Percentiles rank a stretch among this genome's conserved stretches.
Evolutionary conservation across 2,888 invertebrate genomes (phyloP).

Genomic region (Blomia tropicalis): DNA sequence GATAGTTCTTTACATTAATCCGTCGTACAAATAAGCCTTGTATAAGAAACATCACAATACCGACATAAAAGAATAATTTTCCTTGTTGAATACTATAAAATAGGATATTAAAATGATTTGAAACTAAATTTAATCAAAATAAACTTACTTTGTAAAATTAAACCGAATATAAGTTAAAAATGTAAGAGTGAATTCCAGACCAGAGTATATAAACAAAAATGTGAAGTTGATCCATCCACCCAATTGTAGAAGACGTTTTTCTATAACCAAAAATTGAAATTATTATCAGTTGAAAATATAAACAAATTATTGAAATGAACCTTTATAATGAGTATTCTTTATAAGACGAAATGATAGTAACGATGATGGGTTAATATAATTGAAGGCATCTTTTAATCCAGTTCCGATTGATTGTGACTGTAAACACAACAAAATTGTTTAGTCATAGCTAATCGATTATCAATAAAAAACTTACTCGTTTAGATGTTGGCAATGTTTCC

Average conservation of each 20-base stretch:
- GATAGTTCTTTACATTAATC: slow-evolving; percentile 54
- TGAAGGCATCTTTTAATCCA: slow-evolving; percentile 48
- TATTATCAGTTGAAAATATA: background rate
- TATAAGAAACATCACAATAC: slow-evolving; percentile 71
- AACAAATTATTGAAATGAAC: slow-evolving; percentile 31
- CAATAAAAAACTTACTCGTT: slow-evolving; percentile 24
- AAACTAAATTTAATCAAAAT: background rate
- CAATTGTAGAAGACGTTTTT: slow-evolving; percentile 31
- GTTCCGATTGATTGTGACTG: slow-evolving; percentile 48
- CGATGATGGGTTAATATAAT: slow-evolving; percentile 47
- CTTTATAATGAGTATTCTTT: slow-evolving; percentile 43
- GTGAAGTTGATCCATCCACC: slow-evolving; percentile 49
- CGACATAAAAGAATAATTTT: slow-evolving; percentile 87
- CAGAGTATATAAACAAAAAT: slow-evolving; percentile 84
- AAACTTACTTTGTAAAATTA: slow-evolving; percentile 49
- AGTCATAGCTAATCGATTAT: too few relatives aligned
- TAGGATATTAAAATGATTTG: background rate
- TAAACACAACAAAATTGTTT: slow-evolving; percentile 16
- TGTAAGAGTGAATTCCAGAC: slow-evolving; percentile 88
- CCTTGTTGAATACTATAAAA: slow-evolving; percentile 77
- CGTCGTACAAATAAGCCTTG: slow-evolving; percentile 72
- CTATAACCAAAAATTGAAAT: slow-evolving; percentile 25
- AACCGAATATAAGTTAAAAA: slow-evolving; percentile 87
- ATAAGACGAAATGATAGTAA: slow-evolving; percentile 51
- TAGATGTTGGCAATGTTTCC: slow-evolving; percentile 59